Conservation (phyloP, 1,140 invertebrate genomes). For the Nebria ingens region DNA sequence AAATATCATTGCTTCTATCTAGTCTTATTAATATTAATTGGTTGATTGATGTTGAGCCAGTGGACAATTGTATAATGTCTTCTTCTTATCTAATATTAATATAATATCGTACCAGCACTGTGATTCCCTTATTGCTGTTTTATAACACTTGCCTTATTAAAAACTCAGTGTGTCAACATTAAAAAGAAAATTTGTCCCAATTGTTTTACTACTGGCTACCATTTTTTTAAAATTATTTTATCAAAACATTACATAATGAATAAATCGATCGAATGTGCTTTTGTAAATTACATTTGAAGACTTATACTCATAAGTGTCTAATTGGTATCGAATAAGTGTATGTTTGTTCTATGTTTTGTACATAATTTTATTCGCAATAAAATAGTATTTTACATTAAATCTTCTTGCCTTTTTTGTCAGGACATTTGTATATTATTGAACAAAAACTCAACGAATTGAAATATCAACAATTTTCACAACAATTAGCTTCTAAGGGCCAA, state of each 20-base stretch:
- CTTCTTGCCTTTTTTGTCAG: too few species aligned
- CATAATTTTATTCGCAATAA: conserved; percentile 5
- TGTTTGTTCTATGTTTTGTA: conserved; percentile 8
- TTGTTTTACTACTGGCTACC: conserved; percentile 3
- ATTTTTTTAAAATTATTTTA: not conserved
- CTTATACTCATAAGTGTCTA: conserved; percentile 9
- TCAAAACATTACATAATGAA: not conserved
- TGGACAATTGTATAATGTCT: too few species aligned
- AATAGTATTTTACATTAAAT: conserved; percentile 8
- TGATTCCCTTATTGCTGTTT: not conserved
- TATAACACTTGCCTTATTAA: conserved; percentile 2
- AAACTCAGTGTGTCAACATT: not conserved
- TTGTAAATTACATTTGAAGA: not conserved
- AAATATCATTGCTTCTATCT: conserved; percentile 7
- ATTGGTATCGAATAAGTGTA: conserved; percentile 4
- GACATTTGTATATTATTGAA: too few species aligned
- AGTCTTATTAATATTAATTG: too few species aligned
- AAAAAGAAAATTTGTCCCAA: not conserved
- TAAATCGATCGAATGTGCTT: conserved; percentile 3
- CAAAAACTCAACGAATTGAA: too few species aligned
- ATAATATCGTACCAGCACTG: too few species aligned
- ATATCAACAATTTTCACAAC: not conserved
- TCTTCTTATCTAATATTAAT: too few species aligned
- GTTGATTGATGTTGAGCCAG: not conserved
- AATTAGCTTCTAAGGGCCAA: not conserved